Evolutionary conservation across 2,888 invertebrate genomes (phyloP).

Genomic region (Labia minor): DNA sequence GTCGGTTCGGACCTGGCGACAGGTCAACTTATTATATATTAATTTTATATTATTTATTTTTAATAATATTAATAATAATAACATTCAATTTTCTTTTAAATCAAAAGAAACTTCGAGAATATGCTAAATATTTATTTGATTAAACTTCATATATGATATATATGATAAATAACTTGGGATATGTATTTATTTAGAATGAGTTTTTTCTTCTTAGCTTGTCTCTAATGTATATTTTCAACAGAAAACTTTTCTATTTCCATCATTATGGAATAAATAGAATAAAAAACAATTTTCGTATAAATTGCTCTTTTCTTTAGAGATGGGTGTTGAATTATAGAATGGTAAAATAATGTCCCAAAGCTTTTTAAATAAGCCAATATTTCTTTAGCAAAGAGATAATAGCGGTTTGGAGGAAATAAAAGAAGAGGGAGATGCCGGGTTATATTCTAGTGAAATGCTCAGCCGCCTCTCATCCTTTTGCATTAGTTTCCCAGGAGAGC

Average conservation of each 20-base stretch:
- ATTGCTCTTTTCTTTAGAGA: background rate
- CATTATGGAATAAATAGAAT: background rate
- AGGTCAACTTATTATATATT: too few species aligned
- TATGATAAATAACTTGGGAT: too few species aligned
- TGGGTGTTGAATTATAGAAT: background rate
- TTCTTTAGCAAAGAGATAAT: background rate
- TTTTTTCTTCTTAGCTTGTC: background rate
- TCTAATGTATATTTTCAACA: background rate
- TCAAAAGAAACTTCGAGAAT: background rate
- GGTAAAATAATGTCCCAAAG: background rate
- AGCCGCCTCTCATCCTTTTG: background rate
- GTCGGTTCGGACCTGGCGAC: too few species aligned
- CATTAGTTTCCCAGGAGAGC: background rate
- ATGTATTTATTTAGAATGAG: background rate
- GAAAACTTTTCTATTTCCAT: background rate
- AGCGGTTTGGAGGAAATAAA: background rate
- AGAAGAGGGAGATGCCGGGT: background rate
- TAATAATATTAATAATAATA: too few species aligned
- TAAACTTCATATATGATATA: too few species aligned
- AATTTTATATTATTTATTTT: too few species aligned
- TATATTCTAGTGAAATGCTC: background rate
- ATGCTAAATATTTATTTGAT: too few species aligned
- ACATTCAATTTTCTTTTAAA: too few species aligned
- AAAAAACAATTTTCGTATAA: background rate
- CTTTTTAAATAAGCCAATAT: slow-evolving; percentile 5